phyloP scores from a whole-genome alignment of 2,113 vertebrate genomes.

The Heptranchias perlo region DNA sequence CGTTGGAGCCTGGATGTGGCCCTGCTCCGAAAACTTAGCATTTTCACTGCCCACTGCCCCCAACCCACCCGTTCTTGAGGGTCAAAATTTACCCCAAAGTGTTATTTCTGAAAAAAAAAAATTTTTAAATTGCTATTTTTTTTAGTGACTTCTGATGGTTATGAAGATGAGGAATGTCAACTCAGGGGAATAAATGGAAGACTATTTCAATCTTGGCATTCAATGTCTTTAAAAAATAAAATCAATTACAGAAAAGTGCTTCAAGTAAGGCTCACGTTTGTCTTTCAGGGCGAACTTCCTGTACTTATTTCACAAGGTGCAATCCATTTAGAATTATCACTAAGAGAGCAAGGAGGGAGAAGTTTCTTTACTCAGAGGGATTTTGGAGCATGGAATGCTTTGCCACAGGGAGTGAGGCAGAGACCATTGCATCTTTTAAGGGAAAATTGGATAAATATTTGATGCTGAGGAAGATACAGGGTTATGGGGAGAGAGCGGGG shows the following conservation, averaged over 20 bases:
- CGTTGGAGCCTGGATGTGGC: no score
- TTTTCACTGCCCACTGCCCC: no score
- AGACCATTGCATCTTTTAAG: background rate
- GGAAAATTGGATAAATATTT: no score
- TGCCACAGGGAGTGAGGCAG: no score
- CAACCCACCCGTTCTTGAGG: no score
- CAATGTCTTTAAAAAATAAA: background rate
- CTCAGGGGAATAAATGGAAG: background rate
- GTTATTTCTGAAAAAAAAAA: background rate
- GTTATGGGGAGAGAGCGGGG: background rate
- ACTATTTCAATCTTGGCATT: background rate
- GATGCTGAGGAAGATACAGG: background rate
- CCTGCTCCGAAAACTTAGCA: no score
- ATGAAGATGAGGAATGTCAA: background rate
- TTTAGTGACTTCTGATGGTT: background rate
- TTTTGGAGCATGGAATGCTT: background rate
- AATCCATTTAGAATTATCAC: no score
- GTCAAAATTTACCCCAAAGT: no score
- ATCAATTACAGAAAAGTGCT: background rate
- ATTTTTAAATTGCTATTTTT: background rate
- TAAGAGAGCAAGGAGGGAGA: no score
- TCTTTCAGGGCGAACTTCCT: background rate
- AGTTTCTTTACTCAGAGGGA: background rate
- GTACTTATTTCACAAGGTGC: no score
- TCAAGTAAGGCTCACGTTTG: background rate